Base-by-base conservation (phyloP, 2,888 invertebrate genomes). In the Melanophora roralis region DNA sequence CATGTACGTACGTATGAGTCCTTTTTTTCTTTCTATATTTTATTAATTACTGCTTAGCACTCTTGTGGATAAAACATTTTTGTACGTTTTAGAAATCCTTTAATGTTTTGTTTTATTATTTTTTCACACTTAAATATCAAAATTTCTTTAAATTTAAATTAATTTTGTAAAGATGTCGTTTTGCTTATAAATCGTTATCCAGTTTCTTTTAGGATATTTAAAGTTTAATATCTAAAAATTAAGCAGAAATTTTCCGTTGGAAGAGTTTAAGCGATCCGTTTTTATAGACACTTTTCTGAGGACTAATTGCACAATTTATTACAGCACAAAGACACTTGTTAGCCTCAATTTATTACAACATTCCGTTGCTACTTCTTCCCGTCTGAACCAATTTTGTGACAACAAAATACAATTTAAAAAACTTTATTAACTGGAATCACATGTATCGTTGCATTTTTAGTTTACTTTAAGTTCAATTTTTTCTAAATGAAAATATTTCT, bases 291-390 rank as follows among this genome's bases (percentile, higher is more conserved):
- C 68, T 76, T 76, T 72, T 51, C 45, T 72, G 38, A 23, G 64
- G 34, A 80, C 76, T 80, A 72, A 47, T 73, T 76, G 72, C 68
- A 80, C 72, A 68, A 76, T 76, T 76, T 38, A 53, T 47, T 57
- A 27, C 43, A 64, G 38, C 36, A 62, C 12, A n/a, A 21, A 36
- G 40, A 51, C 45, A 45, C 19, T 59, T 74, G 60, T 67, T 72
- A 47, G 72, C 57, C 57, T 49, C 64, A 73, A 64, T 68, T 71
- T 40, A 27, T 34, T 57, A 34, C 49, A 49, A 27, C 34, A 32
- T 49, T 1, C 32, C 36, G 47, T 57, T 36, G 55, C 14, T 62
- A 23, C 55, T 38, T 23, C 45, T 36, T 55, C 36, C 49, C 53
- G 34, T 43, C 49, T 47, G n/a, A 16, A 12, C 49, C 23, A 19